Base-by-base conservation (phyloP, 2,113 vertebrate species). In the Tetrao urogallus region DNA sequence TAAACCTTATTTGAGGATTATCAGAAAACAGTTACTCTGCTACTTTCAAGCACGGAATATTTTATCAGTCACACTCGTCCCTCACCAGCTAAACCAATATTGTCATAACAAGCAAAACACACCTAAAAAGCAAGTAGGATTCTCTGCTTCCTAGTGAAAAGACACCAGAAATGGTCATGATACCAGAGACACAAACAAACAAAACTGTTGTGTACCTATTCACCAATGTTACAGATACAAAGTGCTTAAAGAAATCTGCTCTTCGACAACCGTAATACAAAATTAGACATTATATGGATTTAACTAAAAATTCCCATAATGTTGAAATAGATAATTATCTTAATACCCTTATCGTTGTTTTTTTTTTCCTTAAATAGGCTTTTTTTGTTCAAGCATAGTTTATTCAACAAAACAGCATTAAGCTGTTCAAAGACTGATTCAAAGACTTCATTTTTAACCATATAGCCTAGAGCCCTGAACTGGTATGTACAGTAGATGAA, bases 1-100 rank as follows among this genome's bases (percentile, higher is more conserved):
- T 64, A 96, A 96, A 69, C 61, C 71, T 94, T 82, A 81, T 93
- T 96, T 90, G 86, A 94, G 81, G 84, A 74, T 93, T 88, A 96
- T 83, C 95, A 96, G 76, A 95, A 94, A 94, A 91, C 3, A 96
- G 83, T 90, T 95, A 96, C 87, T 78, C 45, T 75, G 64, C 56
- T 89, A 58, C 66, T 57, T 94, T 79, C 47, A 85, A 95, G 84
- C 67, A 79, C 6, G 28, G 84, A 64, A 36, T 67, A 84, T 94
- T 89, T 91, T 89, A 87, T 60, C 81, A 93, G 42, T 84, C 63
- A 65, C 14, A 42, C 57, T 82, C 89, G 64, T 86, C 82, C 87
- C 48, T 43, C 86, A 78, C 47, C 66, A 84, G 19, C 61, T 27
- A 50, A 11, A 91, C 50, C 38, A 83, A 22, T 17, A 82, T 34